phyloP scores from a whole-genome alignment of 2,888 invertebrate genomes.

The Cloeon dipterum region DNA sequence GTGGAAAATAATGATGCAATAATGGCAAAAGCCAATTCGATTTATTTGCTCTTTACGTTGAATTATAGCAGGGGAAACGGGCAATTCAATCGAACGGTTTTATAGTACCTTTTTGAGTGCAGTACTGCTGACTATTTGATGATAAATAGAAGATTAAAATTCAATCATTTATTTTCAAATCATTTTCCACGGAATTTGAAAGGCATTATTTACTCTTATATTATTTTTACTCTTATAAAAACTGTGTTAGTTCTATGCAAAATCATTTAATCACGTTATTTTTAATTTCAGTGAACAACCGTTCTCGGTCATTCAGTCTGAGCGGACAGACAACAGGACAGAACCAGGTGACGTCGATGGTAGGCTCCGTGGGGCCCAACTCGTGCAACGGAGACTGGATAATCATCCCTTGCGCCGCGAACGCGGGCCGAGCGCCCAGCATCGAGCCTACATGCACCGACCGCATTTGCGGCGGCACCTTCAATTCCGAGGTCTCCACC shows the following conservation, averaged over 20 bases:
- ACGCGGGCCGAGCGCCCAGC: slow-evolving; percentile 28
- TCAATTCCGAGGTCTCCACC: slow-evolving; percentile 47
- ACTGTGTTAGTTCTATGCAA: background rate
- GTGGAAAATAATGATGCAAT: too few relatives aligned
- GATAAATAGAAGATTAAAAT: too few relatives aligned
- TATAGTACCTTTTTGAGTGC: too few relatives aligned
- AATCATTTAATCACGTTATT: slow-evolving; percentile 7
- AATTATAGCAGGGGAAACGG: too few relatives aligned
- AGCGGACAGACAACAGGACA: slow-evolving; percentile 51
- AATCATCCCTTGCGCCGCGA: slow-evolving; percentile 51
- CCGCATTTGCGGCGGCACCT: slow-evolving; percentile 60
- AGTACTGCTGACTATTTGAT: too few relatives aligned
- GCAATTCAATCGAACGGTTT: too few relatives aligned
- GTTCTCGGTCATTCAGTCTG: slow-evolving; percentile 49
- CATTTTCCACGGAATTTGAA: too few relatives aligned
- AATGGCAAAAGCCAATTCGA: too few relatives aligned
- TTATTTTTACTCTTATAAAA: too few relatives aligned
- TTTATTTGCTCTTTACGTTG: too few relatives aligned
- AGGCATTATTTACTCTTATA: too few relatives aligned
- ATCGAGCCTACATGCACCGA: slow-evolving; percentile 46
- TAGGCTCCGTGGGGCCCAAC: slow-evolving; percentile 38
- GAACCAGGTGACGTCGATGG: slow-evolving; percentile 37
- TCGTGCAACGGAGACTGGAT: slow-evolving; percentile 60
- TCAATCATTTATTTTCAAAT: too few relatives aligned
- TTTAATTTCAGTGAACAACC: slow-evolving; percentile 41